phyloP scores from a whole-genome alignment of 2,888 invertebrate species.

The Thalpophila matura region DNA sequence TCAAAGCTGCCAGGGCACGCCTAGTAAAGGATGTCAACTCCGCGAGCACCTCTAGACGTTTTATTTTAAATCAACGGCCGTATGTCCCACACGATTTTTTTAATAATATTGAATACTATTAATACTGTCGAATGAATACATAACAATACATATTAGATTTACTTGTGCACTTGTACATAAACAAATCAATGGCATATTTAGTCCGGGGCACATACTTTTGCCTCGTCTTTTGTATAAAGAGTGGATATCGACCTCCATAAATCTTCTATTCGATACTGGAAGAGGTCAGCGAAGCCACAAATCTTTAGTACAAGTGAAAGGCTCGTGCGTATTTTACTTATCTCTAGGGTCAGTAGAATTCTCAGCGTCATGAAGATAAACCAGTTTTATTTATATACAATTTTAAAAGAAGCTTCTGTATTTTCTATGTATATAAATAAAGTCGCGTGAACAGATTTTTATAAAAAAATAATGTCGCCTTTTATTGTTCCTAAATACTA shows the following conservation, averaged over 20 bases:
- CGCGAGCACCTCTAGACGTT: too few species aligned
- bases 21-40: too few species aligned
- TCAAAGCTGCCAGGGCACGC: too few species aligned
- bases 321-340: slow-evolving; percentile 14
- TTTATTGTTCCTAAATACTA: too few species aligned
- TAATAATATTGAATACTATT: too few species aligned
- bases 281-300: slow-evolving; percentile 74
- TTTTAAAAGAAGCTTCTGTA: too few species aligned
- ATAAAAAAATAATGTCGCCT: too few species aligned
- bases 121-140: not conserved
- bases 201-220: slow-evolving; percentile 62
- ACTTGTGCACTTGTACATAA: not conserved
- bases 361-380: not conserved
- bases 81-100: too few species aligned
- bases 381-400: not conserved
- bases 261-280: slow-evolving; percentile 78
- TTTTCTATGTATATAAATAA: too few species aligned
- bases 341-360: not conserved
- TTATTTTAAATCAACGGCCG: too few species aligned
- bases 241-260: slow-evolving; percentile 81
- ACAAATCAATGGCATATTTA: slow-evolving; percentile 48
- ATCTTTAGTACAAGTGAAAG: slow-evolving; percentile 44
- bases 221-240: slow-evolving; percentile 73
- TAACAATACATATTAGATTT: not conserved
- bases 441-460: too few species aligned